Base-by-base conservation (phyloP, 2,113 vertebrate genomes). In the Neolamprologus tretocephalus region DNA sequence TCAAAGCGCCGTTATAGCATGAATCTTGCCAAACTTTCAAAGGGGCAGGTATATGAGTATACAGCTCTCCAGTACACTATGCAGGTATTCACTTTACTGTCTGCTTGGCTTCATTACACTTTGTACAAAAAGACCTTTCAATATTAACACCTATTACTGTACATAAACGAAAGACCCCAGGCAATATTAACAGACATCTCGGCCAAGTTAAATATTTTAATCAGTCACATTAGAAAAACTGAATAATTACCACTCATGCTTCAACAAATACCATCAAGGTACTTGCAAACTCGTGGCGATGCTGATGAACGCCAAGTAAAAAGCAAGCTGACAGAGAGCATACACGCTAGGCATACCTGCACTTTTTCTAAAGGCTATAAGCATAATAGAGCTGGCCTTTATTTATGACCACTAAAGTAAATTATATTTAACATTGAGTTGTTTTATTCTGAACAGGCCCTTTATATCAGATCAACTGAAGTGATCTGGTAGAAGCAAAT, bases 1-100 rank as follows among this genome's bases (percentile, higher is more conserved):
- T 94, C 91, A 93, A 90, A 92, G 81, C 42, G 79, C 78, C 57
- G 63, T 86, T 33, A 45, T 26, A 82, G 81, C 78, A 33, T 80
- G 83, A 58, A 55, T 37, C 31, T 28, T 42, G 75, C 3, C 8
- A 4, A 81, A 83, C 75, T 80, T 73, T 85, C 21, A 51, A 85
- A 57, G 13, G 31, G 61, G 33, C 61, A 63, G 17, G 31, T 61
- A 37, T 35, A 4, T 23, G 28, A 80, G 12, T 42, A 6, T 21
- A 40, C 82, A 58, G 23, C 53, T 84, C 13, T 9, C 0, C 42
- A 28, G 45, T 26, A 47, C n/a, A 57, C 8, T 4, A 8, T 10
- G 6, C 14, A 80, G 81, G 80, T 80, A 26, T 49, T 82, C 47
- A 23, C 31, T 35, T 82, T 31, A 80, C 80, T 42, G 37, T 11